Conservation (phyloP, 2,113 vertebrate species). For the Brachypodius melanocephalos region DNA sequence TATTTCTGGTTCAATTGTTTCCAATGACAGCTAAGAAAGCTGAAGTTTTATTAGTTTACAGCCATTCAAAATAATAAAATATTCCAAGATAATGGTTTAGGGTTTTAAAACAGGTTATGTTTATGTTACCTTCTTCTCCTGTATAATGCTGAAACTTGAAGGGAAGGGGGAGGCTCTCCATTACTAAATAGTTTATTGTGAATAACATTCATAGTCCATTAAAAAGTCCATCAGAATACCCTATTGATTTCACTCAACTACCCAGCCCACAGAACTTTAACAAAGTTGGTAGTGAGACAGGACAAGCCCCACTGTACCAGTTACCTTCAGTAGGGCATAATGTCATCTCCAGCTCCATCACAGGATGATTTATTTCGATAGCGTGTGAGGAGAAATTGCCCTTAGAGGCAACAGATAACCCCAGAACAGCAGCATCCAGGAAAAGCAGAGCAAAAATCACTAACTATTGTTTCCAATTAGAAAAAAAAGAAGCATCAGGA, state of each 20-base stretch:
- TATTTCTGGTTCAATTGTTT: background rate
- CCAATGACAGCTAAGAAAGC: background rate
- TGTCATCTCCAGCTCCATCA: background rate
- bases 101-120: background rate
- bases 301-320: background rate
- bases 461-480: background rate
- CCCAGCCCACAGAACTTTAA: background rate
- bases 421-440: background rate
- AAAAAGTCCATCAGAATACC: background rate
- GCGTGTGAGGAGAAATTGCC: background rate
- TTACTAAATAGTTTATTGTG: background rate
- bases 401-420: background rate
- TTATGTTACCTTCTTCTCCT: background rate
- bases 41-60: background rate
- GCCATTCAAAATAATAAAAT: background rate
- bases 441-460: conserved; percentile 23
- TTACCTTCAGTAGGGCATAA: background rate
- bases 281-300: background rate
- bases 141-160: background rate
- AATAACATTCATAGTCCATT: background rate
- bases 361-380: conserved; percentile 8
- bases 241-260: background rate
- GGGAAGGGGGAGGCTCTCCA: background rate
- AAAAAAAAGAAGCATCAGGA: background rate
- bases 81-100: background rate